Evolutionary conservation across 2,888 invertebrate genomes (phyloP).

Genomic region (Platycnemis pennipes): DNA sequence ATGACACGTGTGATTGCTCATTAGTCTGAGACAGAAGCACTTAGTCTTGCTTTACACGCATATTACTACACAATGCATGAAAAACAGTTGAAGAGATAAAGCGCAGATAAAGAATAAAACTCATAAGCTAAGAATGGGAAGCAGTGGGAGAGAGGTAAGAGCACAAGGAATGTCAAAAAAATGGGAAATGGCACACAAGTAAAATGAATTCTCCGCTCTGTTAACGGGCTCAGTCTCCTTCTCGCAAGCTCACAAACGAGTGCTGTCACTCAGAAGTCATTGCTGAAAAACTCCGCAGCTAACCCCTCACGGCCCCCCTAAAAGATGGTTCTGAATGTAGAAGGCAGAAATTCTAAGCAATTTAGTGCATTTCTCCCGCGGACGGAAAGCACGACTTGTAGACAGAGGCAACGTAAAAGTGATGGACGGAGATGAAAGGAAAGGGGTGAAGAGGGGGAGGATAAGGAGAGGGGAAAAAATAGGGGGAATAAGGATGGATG

Average conservation of each 20-base stretch:
- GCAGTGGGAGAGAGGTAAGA: neutral
- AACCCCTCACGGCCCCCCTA: neutral
- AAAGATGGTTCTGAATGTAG: neutral
- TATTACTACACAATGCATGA: too few relatives aligned
- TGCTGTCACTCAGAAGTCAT: neutral
- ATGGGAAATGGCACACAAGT: neutral
- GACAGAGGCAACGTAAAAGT: neutral
- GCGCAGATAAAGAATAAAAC: neutral
- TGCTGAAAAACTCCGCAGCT: too few relatives aligned
- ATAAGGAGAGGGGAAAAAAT: neutral
- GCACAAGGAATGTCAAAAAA: neutral
- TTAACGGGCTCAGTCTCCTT: neutral
- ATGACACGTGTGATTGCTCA: too few relatives aligned
- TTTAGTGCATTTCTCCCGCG: neutral
- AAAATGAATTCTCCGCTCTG: neutral
- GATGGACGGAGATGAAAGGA: neutral
- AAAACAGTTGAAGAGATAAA: too few relatives aligned
- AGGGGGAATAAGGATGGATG: neutral
- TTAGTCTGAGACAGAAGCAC: too few relatives aligned
- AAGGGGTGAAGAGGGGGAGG: neutral
- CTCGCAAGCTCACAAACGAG: neutral
- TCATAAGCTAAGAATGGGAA: neutral
- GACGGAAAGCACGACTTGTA: neutral
- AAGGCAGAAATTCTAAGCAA: conserved; percentile 38
- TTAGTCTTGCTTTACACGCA: too few relatives aligned